phyloP scores from a whole-genome alignment of 30 jellyfish, hydroid and myxozoan species.

The Aurelia aurita complex sp. Pacific region DNA sequence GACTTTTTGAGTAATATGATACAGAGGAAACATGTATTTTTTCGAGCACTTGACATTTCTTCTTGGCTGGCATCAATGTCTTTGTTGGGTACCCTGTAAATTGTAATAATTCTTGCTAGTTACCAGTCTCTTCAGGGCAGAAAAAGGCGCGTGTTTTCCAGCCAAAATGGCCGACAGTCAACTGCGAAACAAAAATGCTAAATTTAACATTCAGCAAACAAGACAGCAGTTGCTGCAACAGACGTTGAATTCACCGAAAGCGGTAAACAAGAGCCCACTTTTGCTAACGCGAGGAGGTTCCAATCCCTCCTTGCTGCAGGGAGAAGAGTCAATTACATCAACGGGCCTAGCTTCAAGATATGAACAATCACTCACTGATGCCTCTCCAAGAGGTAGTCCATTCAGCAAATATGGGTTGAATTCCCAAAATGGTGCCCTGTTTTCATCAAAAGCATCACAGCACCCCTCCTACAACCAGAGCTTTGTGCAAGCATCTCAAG shows the following conservation, averaged over 20 bases:
- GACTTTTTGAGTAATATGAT: neutral
- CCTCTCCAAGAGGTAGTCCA: neutral
- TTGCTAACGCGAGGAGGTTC: neutral
- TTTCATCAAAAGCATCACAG: no score
- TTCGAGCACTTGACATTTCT: no score
- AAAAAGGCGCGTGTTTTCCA: constrained; percentile 10
- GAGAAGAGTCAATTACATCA: neutral
- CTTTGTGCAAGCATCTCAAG: no score
- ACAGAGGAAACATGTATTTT: neutral
- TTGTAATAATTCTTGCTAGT: neutral
- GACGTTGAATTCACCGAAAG: constrained; percentile 15
- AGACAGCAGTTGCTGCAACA: constrained; percentile 36
- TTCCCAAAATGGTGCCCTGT: no score
- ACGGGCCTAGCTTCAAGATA: neutral
- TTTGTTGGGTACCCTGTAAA: no score
- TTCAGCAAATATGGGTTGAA: no score
- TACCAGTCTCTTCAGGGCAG: neutral
- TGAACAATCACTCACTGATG: neutral
- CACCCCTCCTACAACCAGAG: no score
- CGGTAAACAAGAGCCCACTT: constrained; percentile 12
- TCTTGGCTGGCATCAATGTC: neutral
- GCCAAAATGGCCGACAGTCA: constrained; percentile 19
- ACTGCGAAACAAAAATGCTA: neutral
- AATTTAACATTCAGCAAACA: constrained; percentile 35
- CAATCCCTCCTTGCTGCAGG: neutral